Evolutionary conservation across 2,113 vertebrate genomes (phyloP), one percentile per base, ranked within the genome.

Genomic region (Amazona vittata): DNA sequence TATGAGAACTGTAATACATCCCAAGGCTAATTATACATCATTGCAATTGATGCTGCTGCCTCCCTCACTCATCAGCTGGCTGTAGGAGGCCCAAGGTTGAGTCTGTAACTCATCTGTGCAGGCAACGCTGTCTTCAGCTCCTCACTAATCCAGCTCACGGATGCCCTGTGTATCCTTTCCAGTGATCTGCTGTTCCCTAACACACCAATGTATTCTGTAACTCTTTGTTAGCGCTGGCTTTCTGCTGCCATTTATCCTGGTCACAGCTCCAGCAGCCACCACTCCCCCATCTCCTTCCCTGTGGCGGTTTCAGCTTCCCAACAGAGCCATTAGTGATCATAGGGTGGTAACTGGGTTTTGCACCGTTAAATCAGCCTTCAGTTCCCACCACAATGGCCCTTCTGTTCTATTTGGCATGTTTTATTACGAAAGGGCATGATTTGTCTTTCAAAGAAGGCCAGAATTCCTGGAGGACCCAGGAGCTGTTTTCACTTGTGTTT

Each of bases 341-440:
- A 87, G 81, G 17, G 64, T 47, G 21, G 43, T 68, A 80, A 95
- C 53, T 82, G 82, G 18, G 4, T 84, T 95, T 88, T 74, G 49
- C 67, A 57, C 44, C 63, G 8, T 90, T 91, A 80, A 94, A 93
- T 88, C 63, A 90, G 67, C 52, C 46, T 31, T 44, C 80, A 78
- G 37, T 37, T 68, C 63, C 67, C 75, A 65, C 57, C 7, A 4
- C 0, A 0, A 20, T 16, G 41, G 35, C 39, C 14, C 22, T 16
- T 50, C 44, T 82, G 6, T 37, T 79, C 39, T 24, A 8, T 43
- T 83, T 80, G 82, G 9, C 25, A 59, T n/a, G 49, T 5, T 87
- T 78, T 68, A 69, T 69, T 83, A 77, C 69, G 79, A 82, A 75
- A 84, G 35, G 21, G 43, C 21, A 46, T 2, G 0, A 4, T 49